These are phyloP conservation scores for Melitaea cinxia DNA, from an alignment of 1,140 invertebrate species.

Conservation along the genomic window DNA sequence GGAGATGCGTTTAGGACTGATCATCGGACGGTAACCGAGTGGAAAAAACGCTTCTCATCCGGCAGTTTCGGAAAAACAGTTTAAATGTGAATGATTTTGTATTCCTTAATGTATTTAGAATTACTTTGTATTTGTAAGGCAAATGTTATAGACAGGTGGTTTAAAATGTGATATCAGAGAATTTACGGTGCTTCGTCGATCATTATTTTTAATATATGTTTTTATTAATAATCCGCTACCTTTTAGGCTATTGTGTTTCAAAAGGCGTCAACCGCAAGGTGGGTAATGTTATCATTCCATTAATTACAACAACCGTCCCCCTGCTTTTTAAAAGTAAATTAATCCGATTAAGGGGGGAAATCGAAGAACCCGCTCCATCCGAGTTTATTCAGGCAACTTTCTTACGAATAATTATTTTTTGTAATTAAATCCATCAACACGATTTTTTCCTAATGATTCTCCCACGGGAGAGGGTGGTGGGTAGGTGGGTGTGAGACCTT, in stretches of 20 bases:
- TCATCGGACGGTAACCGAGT: conserved; percentile 76
- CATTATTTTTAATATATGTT: conserved; percentile 31
- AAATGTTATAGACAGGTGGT: too few species aligned
- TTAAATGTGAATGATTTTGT: conserved; percentile 21
- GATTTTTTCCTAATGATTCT: conserved; percentile 81
- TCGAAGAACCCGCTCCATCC: conserved; percentile 79
- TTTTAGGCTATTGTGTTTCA: conserved; percentile 52
- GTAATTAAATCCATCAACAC: conserved; percentile 82
- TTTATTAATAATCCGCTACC: conserved; percentile 42
- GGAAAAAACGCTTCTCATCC: conserved; percentile 79
- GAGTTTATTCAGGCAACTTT: conserved; percentile 79
- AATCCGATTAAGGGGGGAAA: conserved; percentile 79
- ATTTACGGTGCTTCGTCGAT: background rate
- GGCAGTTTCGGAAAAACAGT: conserved; percentile 48
- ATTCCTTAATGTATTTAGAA: background rate
- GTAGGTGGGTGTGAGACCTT: conserved; percentile 38
- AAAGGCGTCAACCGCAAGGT: conserved; percentile 70
- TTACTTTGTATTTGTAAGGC: background rate
- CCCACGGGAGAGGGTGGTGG: conserved; percentile 62
- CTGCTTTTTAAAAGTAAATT: conserved; percentile 81
- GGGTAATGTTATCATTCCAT: conserved; percentile 81
- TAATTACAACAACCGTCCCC: conserved; percentile 79
- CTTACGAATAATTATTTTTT: conserved; percentile 81
- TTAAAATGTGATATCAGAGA: background rate
- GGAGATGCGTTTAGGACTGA: conserved; percentile 77